Base-by-base conservation (phyloP, 1,140 invertebrate species). In the Eriosoma lanigerum region DNA sequence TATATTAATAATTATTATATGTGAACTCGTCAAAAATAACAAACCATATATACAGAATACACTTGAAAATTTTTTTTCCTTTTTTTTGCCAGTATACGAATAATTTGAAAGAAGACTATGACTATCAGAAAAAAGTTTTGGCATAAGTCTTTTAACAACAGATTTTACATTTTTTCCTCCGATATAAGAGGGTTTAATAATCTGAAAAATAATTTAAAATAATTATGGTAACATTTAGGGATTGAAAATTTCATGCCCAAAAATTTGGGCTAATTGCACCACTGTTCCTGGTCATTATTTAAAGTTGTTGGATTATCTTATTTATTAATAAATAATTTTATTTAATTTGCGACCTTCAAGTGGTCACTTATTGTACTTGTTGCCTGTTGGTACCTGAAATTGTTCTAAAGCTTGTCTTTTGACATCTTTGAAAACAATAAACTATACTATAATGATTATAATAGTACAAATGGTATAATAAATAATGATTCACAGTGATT, bases 111-210 rank as follows among this genome's bases (percentile, higher is more conserved):
- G 8, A 1, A 62, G n/a, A n/a, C n/a, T n/a, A n/a, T n/a, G 29
- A 19, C 26, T 29, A 29, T 32, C 17, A 19, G 15, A 19, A 29
- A 62, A 62, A 9, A 62, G 15, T 62, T 62, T 62, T 29, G 26
- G 29, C 26, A 32, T 60, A 29, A 29, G 58, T 60, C 26, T 60
- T 60, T 60, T 32, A 1, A 62, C 58, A 9, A 19, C 26, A 17
- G 17, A 62, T 62, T 62, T 62, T 9, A 62, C 58, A 62, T 32
- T 32, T 62, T 32, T 29, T 29, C 26, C 58, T 29, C 58, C 58
- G 0, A 29, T 60, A 29, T 60, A 17, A 29, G 26, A 29, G 12
- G 29, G 24, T 29, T 60, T 26, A 17, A 5, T 15, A 3, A 58
- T 29, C 15, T 29, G n/a, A 0, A 60, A 60, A 60, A 17, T 29